Conservation (phyloP, 1,140 invertebrate genomes). For the Ceratitis capitata region DNA sequence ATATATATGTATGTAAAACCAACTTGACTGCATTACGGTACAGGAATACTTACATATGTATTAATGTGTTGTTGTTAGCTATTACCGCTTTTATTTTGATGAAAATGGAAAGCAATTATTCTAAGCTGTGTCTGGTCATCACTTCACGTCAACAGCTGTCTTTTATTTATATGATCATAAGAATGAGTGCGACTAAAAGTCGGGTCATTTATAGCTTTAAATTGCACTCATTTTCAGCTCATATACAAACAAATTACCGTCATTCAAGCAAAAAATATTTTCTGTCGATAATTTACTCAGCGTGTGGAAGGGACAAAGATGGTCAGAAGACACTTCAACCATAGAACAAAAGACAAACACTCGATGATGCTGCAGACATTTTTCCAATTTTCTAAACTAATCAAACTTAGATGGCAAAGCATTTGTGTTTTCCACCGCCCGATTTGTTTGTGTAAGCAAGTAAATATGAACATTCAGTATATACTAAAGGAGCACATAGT, state of each 20-base stretch:
- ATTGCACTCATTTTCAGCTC: not conserved
- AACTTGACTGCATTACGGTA: too few species aligned
- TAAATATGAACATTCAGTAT: too few species aligned
- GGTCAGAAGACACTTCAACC: too few species aligned
- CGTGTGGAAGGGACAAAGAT: too few species aligned
- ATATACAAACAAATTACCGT: constrained; percentile 3
- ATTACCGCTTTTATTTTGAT: not conserved
- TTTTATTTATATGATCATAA: too few species aligned
- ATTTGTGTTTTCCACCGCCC: not conserved
- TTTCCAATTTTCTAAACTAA: not conserved
- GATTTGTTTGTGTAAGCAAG: too few species aligned
- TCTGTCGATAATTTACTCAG: not conserved
- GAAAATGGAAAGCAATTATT: not conserved
- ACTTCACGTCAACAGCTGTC: too few species aligned
- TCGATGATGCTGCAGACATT: not conserved
- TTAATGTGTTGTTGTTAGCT: too few species aligned
- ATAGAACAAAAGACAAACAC: not conserved
- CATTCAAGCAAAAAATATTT: constrained; percentile 2
- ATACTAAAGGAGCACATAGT: too few species aligned
- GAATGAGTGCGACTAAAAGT: not conserved
- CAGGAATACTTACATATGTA: not conserved
- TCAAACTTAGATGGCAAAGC: not conserved
- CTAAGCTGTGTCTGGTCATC: too few species aligned
- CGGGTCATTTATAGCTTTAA: not conserved
- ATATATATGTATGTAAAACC: not conserved